Percentiles rank a stretch among this genome's conserved stretches.
Conservation (phyloP, 2,888 invertebrate species). For the Entomobrya proxima region DNA sequence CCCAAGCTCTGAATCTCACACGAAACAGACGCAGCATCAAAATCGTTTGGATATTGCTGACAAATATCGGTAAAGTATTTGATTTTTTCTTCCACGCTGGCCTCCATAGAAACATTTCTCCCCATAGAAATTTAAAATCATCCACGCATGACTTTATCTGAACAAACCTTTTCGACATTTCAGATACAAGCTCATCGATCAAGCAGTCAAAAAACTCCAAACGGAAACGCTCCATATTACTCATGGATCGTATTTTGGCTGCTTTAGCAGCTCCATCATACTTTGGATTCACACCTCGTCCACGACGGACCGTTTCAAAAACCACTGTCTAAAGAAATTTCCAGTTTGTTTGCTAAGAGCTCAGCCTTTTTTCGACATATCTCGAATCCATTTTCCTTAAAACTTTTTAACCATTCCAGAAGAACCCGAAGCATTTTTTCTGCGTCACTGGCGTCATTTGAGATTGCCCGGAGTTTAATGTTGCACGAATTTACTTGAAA, state of each 20-base stretch:
- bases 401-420: no score
- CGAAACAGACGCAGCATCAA: neutral
- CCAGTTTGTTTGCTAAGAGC: no score
- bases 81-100: neutral
- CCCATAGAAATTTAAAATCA: slow-evolving; percentile 38
- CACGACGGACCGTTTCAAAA: neutral
- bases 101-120: neutral
- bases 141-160: neutral
- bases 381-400: no score
- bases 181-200: neutral
- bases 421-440: no score
- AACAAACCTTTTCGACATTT: slow-evolving; percentile 1
- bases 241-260: neutral
- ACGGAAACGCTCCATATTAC: slow-evolving; percentile 8
- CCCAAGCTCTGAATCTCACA: no score
- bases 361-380: no score
- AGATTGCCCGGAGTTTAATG: no score
- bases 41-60: neutral
- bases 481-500: no score
- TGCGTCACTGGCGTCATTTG: no score
- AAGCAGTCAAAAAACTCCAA: slow-evolving; percentile 16
- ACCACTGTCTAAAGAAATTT: no score
- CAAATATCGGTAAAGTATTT: slow-evolving; percentile 24
- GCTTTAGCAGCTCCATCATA: neutral
- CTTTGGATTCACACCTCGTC: neutral